Base-by-base conservation (phyloP, 2,797 vertebrate genomes). In the Zenarchopterus dispar region DNA sequence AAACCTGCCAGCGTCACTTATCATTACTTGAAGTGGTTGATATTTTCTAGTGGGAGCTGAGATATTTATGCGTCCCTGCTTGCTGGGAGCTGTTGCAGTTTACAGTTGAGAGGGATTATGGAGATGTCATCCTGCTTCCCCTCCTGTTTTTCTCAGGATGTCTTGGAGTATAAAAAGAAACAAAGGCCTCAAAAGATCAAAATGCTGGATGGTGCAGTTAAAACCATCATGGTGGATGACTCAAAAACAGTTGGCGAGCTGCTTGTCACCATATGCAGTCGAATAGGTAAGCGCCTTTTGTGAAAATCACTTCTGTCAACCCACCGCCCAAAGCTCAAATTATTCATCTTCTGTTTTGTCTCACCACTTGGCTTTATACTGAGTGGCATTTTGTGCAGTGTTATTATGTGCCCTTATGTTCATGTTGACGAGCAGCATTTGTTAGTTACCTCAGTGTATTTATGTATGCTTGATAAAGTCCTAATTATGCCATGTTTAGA, bases 141-240 rank as follows among this genome's bases (percentile, higher is more conserved):
- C 17, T 82, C 43, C 28, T 22, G 11, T 66, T 50, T 48, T 44
- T 56, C 55, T 24, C 67, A 99, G 98, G 98, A 99, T 72, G 84
- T 99, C 63, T 70, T 99, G 91, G 98, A 99, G 79, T 99, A 99
- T 81, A 99, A 99, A 91, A 99, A 99, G 92, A 99, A 99, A 59
- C 97, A 99, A 76, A 93, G 97, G 75, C 97, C 98, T 0, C 97
- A 98, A 80, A 99, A 98, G 90, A 98, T 99, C 69, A 96, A 97
- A 64, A 99, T 99, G 98, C 85, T 99, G 84, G 98, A 99, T 52
- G 97, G 98, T 0, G 93, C 97, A 0, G 92, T 99, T 61, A 99
- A 99, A 90, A 99, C 97, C 1, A 96, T 99, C 72, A 98, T 99
- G 97, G 97, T 99, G 88, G 97, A 99, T 6, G 98, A 99, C 84